phyloP scores from a whole-genome alignment of 1,140 invertebrate species.

The Melipona quadrifasciata region DNA sequence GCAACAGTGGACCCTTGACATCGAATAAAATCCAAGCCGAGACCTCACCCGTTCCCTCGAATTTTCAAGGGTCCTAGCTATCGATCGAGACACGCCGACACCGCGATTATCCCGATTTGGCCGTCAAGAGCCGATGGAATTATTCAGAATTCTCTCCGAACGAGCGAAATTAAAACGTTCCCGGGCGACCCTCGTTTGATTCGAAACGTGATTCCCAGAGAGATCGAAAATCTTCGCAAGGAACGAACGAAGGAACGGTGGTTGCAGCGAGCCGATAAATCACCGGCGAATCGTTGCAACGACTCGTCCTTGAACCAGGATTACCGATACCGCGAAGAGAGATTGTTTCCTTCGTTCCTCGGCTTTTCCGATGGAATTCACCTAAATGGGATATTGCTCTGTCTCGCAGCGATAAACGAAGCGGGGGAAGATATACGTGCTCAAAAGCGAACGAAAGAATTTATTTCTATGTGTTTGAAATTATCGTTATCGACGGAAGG shows the following conservation, averaged over 20 bases:
- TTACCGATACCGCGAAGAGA: neutral
- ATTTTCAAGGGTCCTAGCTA: slow-evolving; percentile 14
- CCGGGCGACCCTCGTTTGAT: neutral
- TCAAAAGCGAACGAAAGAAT: neutral
- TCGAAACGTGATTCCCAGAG: neutral
- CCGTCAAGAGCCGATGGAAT: neutral
- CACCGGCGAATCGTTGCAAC: neutral
- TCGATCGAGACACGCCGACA: slow-evolving; percentile 12
- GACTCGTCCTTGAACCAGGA: neutral
- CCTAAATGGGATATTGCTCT: too few species aligned
- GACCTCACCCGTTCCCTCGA: neutral
- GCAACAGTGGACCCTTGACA: too few species aligned
- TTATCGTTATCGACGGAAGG: neutral
- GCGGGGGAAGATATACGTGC: neutral
- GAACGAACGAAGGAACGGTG: neutral
- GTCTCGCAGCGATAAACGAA: neutral
- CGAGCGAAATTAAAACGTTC: neutral
- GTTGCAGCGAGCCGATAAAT: slow-evolving; percentile 23
- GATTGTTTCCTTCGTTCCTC: neutral
- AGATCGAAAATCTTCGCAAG: neutral
- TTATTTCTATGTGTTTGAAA: neutral
- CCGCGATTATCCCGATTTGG: neutral
- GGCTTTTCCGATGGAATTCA: too few species aligned
- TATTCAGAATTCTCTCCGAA: neutral
- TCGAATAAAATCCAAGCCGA: slow-evolving; percentile 7